phyloP scores from a whole-genome alignment of 2,888 invertebrate genomes.

The Ormyrus pomaceus region DNA sequence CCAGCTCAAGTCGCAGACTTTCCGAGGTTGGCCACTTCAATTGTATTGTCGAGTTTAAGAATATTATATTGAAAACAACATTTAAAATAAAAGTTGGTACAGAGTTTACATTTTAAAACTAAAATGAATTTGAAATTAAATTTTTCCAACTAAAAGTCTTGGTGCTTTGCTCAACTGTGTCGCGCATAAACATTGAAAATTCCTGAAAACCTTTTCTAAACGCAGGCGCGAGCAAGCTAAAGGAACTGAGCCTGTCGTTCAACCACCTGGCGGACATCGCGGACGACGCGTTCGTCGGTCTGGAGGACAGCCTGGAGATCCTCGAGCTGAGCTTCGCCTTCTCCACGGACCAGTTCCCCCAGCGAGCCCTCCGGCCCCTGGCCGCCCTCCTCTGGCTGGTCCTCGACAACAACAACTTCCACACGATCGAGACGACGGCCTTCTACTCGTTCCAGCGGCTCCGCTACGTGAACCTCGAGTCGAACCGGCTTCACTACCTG shows the following conservation, averaged over 20 bases:
- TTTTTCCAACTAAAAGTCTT: too few species aligned
- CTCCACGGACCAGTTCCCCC: conserved; percentile 86
- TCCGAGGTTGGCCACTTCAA: conserved; percentile 70
- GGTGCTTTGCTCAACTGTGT: too few species aligned
- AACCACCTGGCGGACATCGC: conserved; percentile 91
- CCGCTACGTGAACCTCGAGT: conserved; percentile 90
- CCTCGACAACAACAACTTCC: conserved; percentile 91
- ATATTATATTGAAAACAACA: neutral
- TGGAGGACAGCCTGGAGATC: conserved; percentile 86
- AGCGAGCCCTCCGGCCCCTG: conserved; percentile 85
- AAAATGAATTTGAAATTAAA: too few species aligned
- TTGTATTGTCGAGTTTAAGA: too few species aligned
- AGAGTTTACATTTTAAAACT: neutral
- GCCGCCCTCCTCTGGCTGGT: conserved; percentile 88
- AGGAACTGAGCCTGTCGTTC: conserved; percentile 93
- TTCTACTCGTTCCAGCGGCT: conserved; percentile 78
- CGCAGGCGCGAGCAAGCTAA: conserved; percentile 83
- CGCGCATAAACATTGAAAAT: too few species aligned
- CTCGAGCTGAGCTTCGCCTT: conserved; percentile 92
- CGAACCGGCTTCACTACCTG: conserved; percentile 85
- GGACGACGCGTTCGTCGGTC: conserved; percentile 86
- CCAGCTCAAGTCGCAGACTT: conserved; percentile 73
- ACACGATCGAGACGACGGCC: conserved; percentile 83
- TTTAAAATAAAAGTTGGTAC: too few species aligned
- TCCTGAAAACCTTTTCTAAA: too few species aligned